Conservation (phyloP, 2,113 vertebrate species). For the Istiophorus platypterus region DNA sequence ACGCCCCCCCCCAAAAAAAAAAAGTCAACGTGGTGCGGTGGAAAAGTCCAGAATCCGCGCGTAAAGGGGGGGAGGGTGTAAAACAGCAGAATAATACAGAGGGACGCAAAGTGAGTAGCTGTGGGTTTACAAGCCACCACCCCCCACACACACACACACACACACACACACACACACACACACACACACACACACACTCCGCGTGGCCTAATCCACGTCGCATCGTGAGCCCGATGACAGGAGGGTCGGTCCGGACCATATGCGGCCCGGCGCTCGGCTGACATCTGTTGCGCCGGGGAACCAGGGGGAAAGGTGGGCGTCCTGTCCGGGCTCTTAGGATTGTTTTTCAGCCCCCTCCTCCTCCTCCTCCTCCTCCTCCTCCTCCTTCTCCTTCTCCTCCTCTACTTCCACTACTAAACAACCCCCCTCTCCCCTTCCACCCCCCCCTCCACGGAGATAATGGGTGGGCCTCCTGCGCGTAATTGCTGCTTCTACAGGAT, state of each 20-base stretch:
- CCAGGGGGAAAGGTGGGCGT: slow-evolving; percentile 63
- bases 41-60: slow-evolving; percentile 8
- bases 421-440: not conserved
- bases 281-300: slow-evolving; percentile 82
- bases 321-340: slow-evolving; percentile 56
- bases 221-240: slow-evolving; percentile 67
- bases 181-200: slow-evolving; percentile 12
- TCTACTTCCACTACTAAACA: too few species aligned
- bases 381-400: too few species aligned
- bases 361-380: too few species aligned
- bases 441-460: slow-evolving; percentile 5
- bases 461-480: slow-evolving; percentile 37
- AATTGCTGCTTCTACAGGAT: slow-evolving; percentile 32
- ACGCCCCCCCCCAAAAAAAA: too few species aligned
- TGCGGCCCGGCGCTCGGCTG: slow-evolving; percentile 72
- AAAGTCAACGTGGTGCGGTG: not conserved
- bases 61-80: too few species aligned
- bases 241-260: slow-evolving; percentile 42
- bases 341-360: slow-evolving; percentile 9
- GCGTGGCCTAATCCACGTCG: slow-evolving; percentile 68
- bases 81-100: not conserved
- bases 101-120: not conserved
- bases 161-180: slow-evolving; percentile 19
- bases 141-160: slow-evolving; percentile 12
- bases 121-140: not conserved